Evolutionary conservation across 2,888 invertebrate genomes (phyloP), one percentile per base, ranked within the genome.

Genomic region (Hirtodrosophila confusa): DNA sequence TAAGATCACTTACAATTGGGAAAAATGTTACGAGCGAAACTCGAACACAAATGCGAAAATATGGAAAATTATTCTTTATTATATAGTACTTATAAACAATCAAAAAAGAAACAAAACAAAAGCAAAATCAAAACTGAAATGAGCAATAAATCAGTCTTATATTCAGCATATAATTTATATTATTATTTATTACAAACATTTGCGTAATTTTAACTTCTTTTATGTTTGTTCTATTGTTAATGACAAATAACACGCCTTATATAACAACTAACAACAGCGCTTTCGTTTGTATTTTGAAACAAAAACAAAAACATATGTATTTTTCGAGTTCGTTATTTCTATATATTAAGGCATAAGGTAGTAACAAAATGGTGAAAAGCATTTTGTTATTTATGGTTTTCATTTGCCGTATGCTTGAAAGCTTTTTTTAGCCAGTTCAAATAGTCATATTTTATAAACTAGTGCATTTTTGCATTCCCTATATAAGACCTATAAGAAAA

Each of bases 1-100:
- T 90, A 90, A 90, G 90, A 90, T 91, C 90, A 91, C 90, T 88
- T 77, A 89, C 84, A 91, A 90, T 90, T 91, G 91, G 91, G 90
- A 91, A 90, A 89, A 91, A 91, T 91, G 90, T 90, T 90, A 86
- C 74, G 73, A 74, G 61, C 67, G 56, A 76, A 71, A 47, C 57
- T 55, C 68, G 39, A 66, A 64, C 54, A 58, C 54, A 58, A 64
- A 47, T 49, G 44, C 50, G 40, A 70, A 77, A 64, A 74, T 75
- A 65, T 71, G 60, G 41, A 70, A 71, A 69, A 69, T 69, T 70
- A 29, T 48, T 65, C 49, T 57, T 60, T 35, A 60, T 78, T 70
- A 76, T 70, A 55, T 47, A 67, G 45, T 27, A 17, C 17, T 17
- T 17, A 17, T 17, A 17, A 51, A 62, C 49, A 58, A 8, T 31